Base-by-base conservation (phyloP, 2,113 vertebrate genomes). In the Hylia prasina region DNA sequence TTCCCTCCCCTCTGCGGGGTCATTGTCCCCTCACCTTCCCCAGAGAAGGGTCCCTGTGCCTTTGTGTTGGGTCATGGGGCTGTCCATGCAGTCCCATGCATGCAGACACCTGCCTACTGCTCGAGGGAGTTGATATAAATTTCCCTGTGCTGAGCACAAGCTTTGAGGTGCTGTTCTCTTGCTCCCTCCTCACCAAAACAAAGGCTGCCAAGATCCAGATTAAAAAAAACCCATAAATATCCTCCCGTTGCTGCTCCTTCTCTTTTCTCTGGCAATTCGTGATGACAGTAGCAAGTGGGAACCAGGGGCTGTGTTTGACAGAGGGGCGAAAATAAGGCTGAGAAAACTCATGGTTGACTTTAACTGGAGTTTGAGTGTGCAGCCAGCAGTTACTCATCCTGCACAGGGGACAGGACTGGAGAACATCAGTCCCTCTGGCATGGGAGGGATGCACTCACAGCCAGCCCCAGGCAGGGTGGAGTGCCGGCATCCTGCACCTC, bases 11-110 rank as follows among this genome's bases (percentile, higher is more conserved):
- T 3, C 57, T 71, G 12, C 0, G 0, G 13, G 18, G n/a, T 44
- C 80, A 16, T 47, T 5, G 24, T 77, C 48, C 25, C 27, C 18
- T 89, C 23, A 0, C 16, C 24, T 60, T 69, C 13, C 23, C 17
- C n/a, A 11, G 14, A 35, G 47, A 61, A 57, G 13, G 40, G 19
- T 81, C 31, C 27, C 42, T 9, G 11, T 72, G 50, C 60, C 42
- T 72, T 68, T 35, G 22, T 2, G 1, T 5, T 27, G 45, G 14
- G 53, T 53, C 0, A 0, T 0, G 0, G 35, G 33, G 37, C 77
- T 6, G 2, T 40, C 70, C 2, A 0, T 40, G 33, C 25, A 23
- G 61, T 14, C n/a, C 47, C 0, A 0, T 21, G 30, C 40, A 2
- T 44, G 50, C 40, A 58, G 68, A 8, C 24, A n/a, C 44, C 69